phyloP scores from a whole-genome alignment of 2,888 invertebrate species.

The Thereva unica region DNA sequence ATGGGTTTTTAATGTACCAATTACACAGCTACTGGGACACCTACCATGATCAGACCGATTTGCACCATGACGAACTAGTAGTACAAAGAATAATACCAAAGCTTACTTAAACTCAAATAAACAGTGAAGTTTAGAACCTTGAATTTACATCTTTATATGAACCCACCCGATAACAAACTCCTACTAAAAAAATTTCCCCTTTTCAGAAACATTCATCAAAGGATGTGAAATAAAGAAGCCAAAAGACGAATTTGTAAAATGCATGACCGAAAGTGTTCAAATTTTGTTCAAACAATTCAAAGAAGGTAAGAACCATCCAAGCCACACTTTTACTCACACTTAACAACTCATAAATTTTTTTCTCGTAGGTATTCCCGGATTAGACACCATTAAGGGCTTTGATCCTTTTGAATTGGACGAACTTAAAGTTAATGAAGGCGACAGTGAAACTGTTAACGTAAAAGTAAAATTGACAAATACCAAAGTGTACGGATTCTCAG shows the following conservation, averaged over 20 bases:
- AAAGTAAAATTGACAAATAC: slow-evolving; percentile 74
- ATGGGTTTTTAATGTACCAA: too few relatives aligned
- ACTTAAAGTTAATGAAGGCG: slow-evolving; percentile 72
- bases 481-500: slow-evolving; percentile 69
- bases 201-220: slow-evolving; percentile 68
- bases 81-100: too few relatives aligned
- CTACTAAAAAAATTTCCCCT: too few relatives aligned
- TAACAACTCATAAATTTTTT: slow-evolving; percentile 17
- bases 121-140: too few relatives aligned
- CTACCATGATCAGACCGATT: too few relatives aligned
- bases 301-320: slow-evolving; percentile 52
- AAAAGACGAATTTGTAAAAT: slow-evolving; percentile 63
- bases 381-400: slow-evolving; percentile 63
- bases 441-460: slow-evolving; percentile 70
- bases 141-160: too few relatives aligned
- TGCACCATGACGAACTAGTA: too few relatives aligned
- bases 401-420: slow-evolving; percentile 71
- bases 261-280: slow-evolving; percentile 63
- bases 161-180: too few relatives aligned
- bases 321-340: slow-evolving; percentile 59
- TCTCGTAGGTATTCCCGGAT: slow-evolving; percentile 53
- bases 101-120: too few relatives aligned
- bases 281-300: slow-evolving; percentile 61
- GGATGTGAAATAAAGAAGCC: slow-evolving; percentile 68
- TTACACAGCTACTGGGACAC: too few relatives aligned